Percentiles rank a stretch among this genome's conserved stretches.
Evolutionary conservation across 1,140 invertebrate genomes (phyloP).

Genomic region (Neuroterus valhalla): DNA sequence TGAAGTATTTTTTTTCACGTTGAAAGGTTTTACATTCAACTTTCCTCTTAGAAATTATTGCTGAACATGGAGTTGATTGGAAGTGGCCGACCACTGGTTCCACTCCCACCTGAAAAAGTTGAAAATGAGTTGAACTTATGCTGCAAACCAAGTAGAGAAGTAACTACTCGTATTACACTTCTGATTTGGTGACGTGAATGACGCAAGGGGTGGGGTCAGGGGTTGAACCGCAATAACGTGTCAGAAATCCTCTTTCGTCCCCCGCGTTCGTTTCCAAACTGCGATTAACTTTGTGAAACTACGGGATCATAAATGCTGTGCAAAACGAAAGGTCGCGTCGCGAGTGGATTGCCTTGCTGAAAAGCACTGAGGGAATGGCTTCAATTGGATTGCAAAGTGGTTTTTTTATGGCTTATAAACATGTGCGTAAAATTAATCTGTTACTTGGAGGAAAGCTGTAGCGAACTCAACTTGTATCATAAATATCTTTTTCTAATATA

Average conservation of each 20-base stretch:
- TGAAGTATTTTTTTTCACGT: no score
- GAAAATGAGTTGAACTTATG: no score
- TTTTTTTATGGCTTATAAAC: conserved; percentile 20
- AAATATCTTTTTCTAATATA: conserved; percentile 4
- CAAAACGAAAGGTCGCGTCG: conserved; percentile 18
- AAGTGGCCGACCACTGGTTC: no score
- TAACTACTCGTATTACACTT: conserved; percentile 1
- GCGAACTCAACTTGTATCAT: neutral
- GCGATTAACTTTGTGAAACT: conserved; percentile 27
- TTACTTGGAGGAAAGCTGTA: conserved; percentile 5
- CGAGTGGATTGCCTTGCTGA: neutral
- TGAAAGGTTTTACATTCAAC: no score
- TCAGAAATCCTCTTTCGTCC: conserved; percentile 11
- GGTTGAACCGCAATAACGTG: conserved; percentile 12
- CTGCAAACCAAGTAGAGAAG: neutral
- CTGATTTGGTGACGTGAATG: neutral
- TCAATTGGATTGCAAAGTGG: conserved; percentile 26
- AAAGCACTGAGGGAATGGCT: neutral
- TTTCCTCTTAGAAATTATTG: no score
- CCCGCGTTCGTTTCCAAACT: conserved; percentile 13
- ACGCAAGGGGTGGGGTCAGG: neutral
- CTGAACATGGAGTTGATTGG: no score
- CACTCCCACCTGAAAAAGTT: no score
- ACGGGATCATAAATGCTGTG: conserved; percentile 15
- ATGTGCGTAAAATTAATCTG: conserved; percentile 29